These are phyloP conservation scores for Dolichotis patagonum DNA, from an alignment of 2,113 vertebrate genomes.

Conservation along the genomic window DNA sequence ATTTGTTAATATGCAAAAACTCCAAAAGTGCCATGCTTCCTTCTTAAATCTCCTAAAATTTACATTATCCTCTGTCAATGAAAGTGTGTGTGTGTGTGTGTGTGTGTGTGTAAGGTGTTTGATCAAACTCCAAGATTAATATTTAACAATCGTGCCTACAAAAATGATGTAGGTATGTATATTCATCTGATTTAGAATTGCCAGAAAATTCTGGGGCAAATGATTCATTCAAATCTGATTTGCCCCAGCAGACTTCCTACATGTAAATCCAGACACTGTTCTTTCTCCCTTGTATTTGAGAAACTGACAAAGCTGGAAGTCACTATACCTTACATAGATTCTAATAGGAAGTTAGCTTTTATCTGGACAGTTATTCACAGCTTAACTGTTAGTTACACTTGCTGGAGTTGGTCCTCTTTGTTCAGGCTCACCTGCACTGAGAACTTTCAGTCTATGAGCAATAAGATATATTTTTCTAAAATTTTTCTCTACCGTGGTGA, in stretches of 20 bases:
- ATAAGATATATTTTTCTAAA: background rate
- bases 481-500: background rate
- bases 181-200: background rate
- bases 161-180: background rate
- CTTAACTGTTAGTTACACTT: background rate
- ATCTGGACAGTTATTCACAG: background rate
- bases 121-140: background rate
- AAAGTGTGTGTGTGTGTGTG: background rate
- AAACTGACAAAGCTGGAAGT: background rate
- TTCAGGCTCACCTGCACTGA: background rate
- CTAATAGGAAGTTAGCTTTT: background rate
- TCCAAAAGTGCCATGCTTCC: background rate
- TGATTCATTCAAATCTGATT: slow-evolving; percentile 3
- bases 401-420: background rate
- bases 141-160: background rate
- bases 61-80: background rate
- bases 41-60: background rate
- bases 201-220: background rate
- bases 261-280: background rate
- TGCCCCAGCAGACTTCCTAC: background rate
- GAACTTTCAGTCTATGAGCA: background rate
- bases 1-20: background rate
- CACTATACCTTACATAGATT: background rate
- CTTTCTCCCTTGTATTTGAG: background rate
- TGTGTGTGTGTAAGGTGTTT: background rate